phyloP scores from a whole-genome alignment of 2,113 vertebrate genomes.

The Pterocles orientalis region DNA sequence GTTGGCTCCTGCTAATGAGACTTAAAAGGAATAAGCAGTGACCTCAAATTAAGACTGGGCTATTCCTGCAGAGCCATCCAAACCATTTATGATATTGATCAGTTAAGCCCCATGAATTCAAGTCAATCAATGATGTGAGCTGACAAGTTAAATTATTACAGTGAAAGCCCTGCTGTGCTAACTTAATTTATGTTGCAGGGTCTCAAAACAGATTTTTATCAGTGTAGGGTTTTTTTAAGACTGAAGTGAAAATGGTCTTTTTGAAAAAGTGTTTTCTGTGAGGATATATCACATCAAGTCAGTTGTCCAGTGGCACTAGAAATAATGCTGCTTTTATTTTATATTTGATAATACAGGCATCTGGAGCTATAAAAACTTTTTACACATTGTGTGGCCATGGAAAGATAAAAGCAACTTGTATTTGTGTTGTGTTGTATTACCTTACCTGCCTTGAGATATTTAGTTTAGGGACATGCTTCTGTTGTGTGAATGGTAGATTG shows the following conservation, averaged over 20 bases:
- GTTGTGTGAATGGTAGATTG: not conserved
- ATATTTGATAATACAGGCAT: not conserved
- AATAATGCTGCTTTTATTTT: not conserved
- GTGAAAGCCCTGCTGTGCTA: conserved; percentile 35
- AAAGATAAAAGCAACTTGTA: not conserved
- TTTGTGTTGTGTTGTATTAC: not conserved
- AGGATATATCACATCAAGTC: not conserved
- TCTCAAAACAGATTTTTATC: conserved; percentile 12
- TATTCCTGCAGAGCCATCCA: conserved; percentile 44
- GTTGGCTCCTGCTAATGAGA: conserved; percentile 19
- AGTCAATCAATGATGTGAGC: conserved; percentile 35
- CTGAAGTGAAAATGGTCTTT: not conserved
- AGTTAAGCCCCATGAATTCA: conserved; percentile 38
- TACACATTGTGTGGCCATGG: not conserved
- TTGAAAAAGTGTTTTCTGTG: not conserved
- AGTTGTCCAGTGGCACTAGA: not conserved
- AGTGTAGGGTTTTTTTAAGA: not conserved
- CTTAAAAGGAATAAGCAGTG: conserved; percentile 27
- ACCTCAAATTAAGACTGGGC: conserved; percentile 46
- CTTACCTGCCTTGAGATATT: not conserved
- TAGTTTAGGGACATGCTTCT: not conserved
- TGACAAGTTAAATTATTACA: conserved; percentile 58
- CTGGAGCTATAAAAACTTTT: not conserved
- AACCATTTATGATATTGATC: conserved; percentile 44
- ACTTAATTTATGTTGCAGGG: conserved; percentile 6